Conservation (phyloP, 1,140 invertebrate genomes). For the Sitophilus oryzae region DNA sequence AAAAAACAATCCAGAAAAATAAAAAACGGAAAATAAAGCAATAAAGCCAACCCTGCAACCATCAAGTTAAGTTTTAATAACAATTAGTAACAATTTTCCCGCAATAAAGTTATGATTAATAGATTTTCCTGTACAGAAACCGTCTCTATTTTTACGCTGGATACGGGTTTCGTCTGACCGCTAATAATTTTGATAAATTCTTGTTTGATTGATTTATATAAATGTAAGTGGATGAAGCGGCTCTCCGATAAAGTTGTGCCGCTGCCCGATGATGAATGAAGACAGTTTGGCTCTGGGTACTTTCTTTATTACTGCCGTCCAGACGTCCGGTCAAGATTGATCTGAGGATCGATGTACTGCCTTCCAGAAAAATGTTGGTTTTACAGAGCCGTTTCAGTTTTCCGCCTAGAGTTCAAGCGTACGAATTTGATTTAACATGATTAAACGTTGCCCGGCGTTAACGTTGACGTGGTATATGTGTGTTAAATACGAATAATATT, state of each 20-base stretch:
- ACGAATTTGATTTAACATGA: too few species aligned
- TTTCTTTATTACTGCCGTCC: slow-evolving; percentile 19
- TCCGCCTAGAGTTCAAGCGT: too few species aligned
- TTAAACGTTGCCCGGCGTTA: too few species aligned
- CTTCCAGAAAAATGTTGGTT: too few species aligned
- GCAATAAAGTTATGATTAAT: slow-evolving; percentile 14
- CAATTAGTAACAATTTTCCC: slow-evolving; percentile 15
- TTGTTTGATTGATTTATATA: slow-evolving; percentile 31
- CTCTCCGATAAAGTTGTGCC: slow-evolving; percentile 21
- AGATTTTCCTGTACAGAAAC: background rate
- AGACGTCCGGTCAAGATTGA: slow-evolving; percentile 21
- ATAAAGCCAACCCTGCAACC: background rate
- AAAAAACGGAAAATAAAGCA: background rate
- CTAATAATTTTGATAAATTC: slow-evolving; percentile 31
- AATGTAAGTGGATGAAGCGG: slow-evolving; percentile 26
- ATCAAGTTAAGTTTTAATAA: slow-evolving; percentile 1
- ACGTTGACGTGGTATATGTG: too few species aligned
- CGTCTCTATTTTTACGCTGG: slow-evolving; percentile 12
- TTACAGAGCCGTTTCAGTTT: too few species aligned
- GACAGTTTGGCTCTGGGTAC: slow-evolving; percentile 21
- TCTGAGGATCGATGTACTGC: too few species aligned
- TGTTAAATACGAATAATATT: too few species aligned
- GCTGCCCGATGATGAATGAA: slow-evolving; percentile 24
- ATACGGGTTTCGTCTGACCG: slow-evolving; percentile 8
- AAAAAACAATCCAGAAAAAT: too few species aligned